phyloP scores from a whole-genome alignment of 2,113 vertebrate genomes.

The Tachysurus fulvidraco region DNA sequence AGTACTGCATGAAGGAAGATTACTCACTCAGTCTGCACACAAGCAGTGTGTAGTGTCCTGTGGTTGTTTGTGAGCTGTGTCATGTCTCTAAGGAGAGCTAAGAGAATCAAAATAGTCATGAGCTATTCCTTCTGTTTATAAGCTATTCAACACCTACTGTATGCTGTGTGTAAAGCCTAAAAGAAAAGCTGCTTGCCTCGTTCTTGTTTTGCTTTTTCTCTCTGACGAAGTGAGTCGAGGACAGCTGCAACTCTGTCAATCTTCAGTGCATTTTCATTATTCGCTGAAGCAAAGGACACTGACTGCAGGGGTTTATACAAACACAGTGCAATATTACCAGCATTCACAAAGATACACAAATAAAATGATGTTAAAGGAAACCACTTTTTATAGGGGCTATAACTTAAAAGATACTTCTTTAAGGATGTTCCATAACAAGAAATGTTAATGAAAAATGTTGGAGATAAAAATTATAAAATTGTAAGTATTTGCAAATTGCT shows the following conservation, averaged over 20 bases:
- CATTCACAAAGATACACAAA: neutral
- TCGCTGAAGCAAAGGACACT: neutral
- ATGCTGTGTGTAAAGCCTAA: neutral
- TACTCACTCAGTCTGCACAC: conserved; percentile 73
- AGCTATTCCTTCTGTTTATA: conserved; percentile 4
- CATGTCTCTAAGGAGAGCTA: conserved; percentile 44
- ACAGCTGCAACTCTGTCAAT: conserved; percentile 4
- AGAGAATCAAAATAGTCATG: conserved; percentile 1
- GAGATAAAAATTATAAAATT: neutral
- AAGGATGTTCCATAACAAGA: neutral
- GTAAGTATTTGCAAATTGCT: neutral
- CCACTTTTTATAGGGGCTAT: neutral
- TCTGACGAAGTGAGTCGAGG: conserved; percentile 18
- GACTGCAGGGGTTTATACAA: conserved; percentile 8
- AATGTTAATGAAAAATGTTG: neutral
- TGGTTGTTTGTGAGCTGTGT: conserved; percentile 36
- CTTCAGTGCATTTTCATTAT: conserved; percentile 41
- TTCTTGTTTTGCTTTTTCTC: conserved; percentile 32
- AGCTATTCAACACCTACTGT: too few species aligned
- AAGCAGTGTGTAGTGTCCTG: conserved; percentile 53
- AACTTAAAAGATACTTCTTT: neutral
- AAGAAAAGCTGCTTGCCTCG: conserved; percentile 30
- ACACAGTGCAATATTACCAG: conserved; percentile 16
- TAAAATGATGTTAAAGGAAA: neutral
- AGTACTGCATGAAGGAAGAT: neutral